Evolutionary conservation across 1,140 invertebrate genomes (phyloP), one percentile per base, ranked within the genome.

Genomic region (Brachionus paranguensis): DNA sequence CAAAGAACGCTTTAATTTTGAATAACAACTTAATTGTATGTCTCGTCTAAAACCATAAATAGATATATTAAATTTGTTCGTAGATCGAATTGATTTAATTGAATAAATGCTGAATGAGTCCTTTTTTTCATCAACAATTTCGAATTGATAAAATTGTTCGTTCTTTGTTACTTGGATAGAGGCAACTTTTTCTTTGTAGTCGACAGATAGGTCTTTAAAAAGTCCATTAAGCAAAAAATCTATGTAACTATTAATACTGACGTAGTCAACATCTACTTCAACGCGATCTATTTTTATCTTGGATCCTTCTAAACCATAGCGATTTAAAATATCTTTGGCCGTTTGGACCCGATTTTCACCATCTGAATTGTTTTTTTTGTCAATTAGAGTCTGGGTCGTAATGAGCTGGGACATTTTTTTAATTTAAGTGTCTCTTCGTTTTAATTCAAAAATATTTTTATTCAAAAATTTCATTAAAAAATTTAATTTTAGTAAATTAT

Each of bases 81-180:
- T 41, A 37, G 14, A 43, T n/a, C 68, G 68, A 72, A 43, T 72
- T 72, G 68, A 72, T 43, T 72, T 72, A 20, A 72, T 72, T 24
- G 68, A 72, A 10, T 72, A 72, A 43, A 72, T 72, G 17, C 68
- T 72, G 20, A 72, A 72, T 12, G 37, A 41, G 7, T 72, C 68
- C 45, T 43, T 72, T 72, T 72, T 72, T 72, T 72, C 68, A 43
- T 72, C 68, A 41, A 72, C 68, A 20, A 72, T 72, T 72, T 72
- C 68, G 43, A 72, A 72, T 72, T 72, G 68, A 72, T 72, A 72
- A 72, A 37, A 72, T 17, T 72, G 37, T 6, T 72, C 68, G 17
- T 72, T 43, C 10, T 72, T 72, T 3, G 68, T 72, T 10, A 72
- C 68, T 72, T 72, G 68, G n/a, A 72, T 72, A 20, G 68, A 72